These are phyloP conservation scores for Centrocercus urophasianus DNA, from an alignment of 2,113 vertebrate species.

Conservation along the genomic window DNA sequence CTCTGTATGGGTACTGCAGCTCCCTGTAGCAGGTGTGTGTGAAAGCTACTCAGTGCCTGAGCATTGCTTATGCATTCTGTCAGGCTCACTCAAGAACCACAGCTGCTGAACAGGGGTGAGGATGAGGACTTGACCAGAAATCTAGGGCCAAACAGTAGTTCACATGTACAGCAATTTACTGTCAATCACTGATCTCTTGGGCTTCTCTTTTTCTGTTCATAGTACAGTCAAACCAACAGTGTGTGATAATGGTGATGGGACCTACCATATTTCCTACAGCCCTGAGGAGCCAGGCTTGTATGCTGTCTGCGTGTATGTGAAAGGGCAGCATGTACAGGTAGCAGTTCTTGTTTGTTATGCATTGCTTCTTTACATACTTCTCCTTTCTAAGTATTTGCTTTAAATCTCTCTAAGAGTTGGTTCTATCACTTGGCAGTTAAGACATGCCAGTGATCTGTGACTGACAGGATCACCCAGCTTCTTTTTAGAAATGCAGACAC, in stretches of 20 bases:
- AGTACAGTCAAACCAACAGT: conserved; percentile 81
- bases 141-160: background rate
- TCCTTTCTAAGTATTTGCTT: background rate
- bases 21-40: background rate
- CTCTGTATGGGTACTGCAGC: conserved; percentile 5
- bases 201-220: background rate
- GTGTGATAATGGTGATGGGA: conserved; percentile 86
- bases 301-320: conserved; percentile 84
- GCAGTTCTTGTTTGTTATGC: background rate
- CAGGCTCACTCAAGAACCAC: background rate
- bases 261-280: conserved; percentile 86
- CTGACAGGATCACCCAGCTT: background rate
- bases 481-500: background rate
- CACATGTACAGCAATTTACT: background rate
- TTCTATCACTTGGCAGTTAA: background rate
- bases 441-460: background rate
- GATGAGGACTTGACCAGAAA: background rate
- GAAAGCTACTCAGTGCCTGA: background rate
- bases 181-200: background rate
- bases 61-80: background rate
- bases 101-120: background rate
- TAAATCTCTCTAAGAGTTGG: background rate
- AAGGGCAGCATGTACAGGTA: conserved; percentile 90
- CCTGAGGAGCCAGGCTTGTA: conserved; percentile 83
- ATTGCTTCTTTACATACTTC: background rate